A percentile compares a stretch with the other conserved stretches of the same genome.
phyloP scores from a whole-genome alignment of 2,888 invertebrate genomes.

The Ophion ellenae region DNA sequence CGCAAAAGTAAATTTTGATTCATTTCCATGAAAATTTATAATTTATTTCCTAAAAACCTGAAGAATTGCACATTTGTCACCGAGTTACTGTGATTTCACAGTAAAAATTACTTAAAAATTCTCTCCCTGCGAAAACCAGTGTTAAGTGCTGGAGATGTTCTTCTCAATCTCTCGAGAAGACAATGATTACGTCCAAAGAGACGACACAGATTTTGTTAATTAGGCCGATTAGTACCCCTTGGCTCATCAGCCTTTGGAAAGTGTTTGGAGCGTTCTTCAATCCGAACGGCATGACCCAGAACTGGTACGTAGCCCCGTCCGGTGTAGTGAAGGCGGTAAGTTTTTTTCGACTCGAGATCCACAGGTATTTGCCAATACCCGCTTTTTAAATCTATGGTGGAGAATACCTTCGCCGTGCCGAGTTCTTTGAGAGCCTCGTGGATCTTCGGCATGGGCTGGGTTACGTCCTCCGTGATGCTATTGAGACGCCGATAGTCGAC shows the following conservation, averaged over 20 bases:
- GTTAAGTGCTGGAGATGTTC: background rate
- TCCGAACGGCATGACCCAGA: constrained; percentile 74
- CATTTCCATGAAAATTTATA: too few relatives aligned
- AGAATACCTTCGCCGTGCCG: too few relatives aligned
- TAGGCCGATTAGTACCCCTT: constrained; percentile 67
- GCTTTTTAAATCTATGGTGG: too few relatives aligned
- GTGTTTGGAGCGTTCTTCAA: constrained; percentile 73
- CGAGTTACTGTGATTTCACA: too few relatives aligned
- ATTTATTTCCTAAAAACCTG: too few relatives aligned
- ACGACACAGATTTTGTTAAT: constrained; percentile 65
- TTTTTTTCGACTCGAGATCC: constrained; percentile 60
- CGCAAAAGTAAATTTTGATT: too few relatives aligned
- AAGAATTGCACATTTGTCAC: too few relatives aligned
- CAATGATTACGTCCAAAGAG: background rate
- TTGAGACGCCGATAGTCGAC: too few relatives aligned
- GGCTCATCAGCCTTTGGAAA: constrained; percentile 74
- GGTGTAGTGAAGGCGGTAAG: constrained; percentile 74
- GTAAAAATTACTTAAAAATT: too few relatives aligned
- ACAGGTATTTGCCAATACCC: constrained; percentile 72
- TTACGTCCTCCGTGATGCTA: too few relatives aligned
- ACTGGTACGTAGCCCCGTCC: constrained; percentile 72
- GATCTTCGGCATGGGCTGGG: too few relatives aligned
- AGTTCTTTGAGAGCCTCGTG: too few relatives aligned
- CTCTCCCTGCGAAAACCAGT: background rate
- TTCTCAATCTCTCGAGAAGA: background rate